Evolutionary conservation across 2,888 invertebrate species (phyloP), one percentile per base, ranked within the genome.

Genomic region (Drosophila neutralis): DNA sequence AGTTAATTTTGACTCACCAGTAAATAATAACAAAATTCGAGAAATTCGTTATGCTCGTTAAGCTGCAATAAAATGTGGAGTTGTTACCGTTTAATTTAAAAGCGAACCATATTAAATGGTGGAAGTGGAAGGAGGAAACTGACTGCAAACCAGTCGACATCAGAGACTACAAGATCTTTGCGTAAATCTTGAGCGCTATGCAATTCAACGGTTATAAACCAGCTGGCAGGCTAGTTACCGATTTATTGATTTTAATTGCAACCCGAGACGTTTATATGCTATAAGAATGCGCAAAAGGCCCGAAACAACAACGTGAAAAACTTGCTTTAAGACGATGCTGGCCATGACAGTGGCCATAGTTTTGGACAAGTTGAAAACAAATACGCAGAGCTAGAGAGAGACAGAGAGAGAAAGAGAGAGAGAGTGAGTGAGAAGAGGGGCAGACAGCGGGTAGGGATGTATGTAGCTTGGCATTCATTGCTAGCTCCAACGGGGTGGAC

Each of bases 221-320:
- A 88, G 90, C 87, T 87, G 82, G 84, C 87, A 83, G 87, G 87
- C 90, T 77, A 82, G 87, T 85, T 89, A 76, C 84, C 87, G 83
- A 87, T 89, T 87, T 88, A 88, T 88, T 89, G 88, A 88, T 91
- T 91, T 91, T 91, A 91, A 91, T 91, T 91, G 91, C 91, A 91
- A 91, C 76, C 82, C 83, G 90, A 92, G 91, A 90, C 86, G 85
- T 91, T 91, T 91, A 91, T 91, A 85, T 83, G 90, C 85, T 77
- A 77, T 78, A 82, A 90, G 85, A 87, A 85, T 85, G 87, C 77
- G 78, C 74, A 74, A 87, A 86, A 81, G 78, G 69, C 78, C 72
- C 78, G 71, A 73, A 83, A 74, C 78, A 83, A 70, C 76, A 60
- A 61, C 62, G 51, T 33, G 52, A 42, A 64, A 59, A 69, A 70